These are phyloP conservation scores for Tetrao urogallus DNA, from an alignment of 2,113 vertebrate species.

Conservation along the genomic window DNA sequence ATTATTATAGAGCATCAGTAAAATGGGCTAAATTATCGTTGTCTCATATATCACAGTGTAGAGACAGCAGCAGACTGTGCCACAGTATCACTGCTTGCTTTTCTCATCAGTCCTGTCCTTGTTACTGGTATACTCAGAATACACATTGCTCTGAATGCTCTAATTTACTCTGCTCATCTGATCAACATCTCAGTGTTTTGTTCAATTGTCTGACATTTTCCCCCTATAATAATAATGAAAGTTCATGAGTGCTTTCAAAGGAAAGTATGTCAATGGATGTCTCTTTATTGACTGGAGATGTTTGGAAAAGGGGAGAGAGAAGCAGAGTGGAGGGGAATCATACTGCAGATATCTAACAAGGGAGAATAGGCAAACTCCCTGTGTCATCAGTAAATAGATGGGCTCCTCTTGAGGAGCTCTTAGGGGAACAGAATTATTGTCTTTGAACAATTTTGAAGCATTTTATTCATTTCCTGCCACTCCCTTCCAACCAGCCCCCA, in stretches of 20 bases:
- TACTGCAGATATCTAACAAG: background rate
- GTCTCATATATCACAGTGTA: background rate
- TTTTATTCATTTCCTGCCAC: background rate
- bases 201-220: background rate
- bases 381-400: background rate
- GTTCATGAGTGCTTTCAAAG: background rate
- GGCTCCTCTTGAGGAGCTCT: background rate
- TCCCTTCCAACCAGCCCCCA: background rate
- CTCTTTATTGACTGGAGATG: background rate
- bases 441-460: background rate
- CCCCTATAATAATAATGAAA: background rate
- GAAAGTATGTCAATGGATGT: background rate
- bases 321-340: background rate
- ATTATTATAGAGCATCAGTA: conserved; percentile 23
- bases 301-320: background rate
- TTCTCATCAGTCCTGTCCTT: background rate
- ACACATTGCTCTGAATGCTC: background rate
- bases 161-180: background rate
- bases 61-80: background rate
- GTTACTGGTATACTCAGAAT: background rate
- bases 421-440: background rate
- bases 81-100: background rate
- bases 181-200: background rate
- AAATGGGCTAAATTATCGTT: background rate
- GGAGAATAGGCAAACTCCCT: background rate